phyloP scores from a whole-genome alignment of 2,113 vertebrate species.

The Salvelinus namaycush region DNA sequence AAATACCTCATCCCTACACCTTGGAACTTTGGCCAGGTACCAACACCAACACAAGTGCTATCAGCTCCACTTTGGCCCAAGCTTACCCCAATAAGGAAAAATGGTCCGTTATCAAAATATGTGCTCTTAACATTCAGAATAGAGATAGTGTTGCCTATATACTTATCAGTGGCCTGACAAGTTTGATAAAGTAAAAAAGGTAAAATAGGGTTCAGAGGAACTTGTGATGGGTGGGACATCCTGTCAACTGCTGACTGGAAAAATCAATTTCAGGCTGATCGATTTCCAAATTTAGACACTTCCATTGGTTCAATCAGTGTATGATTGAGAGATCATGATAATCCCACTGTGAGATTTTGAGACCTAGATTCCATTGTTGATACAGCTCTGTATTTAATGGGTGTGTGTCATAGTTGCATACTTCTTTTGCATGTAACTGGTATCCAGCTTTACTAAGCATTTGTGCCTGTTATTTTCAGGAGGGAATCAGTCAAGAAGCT shows the following conservation, averaged over 20 bases:
- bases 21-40: constrained; percentile 95
- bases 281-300: no score
- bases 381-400: not conserved
- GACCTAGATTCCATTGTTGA: not conserved
- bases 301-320: not conserved
- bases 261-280: no score
- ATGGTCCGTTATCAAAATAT: no score
- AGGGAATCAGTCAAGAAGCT: not conserved
- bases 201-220: no score
- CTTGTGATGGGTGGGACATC: no score
- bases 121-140: no score
- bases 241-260: no score
- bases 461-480: constrained; percentile 1
- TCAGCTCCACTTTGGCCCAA: not conserved
- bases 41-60: constrained; percentile 48
- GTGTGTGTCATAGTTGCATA: not conserved
- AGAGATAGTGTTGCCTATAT: no score
- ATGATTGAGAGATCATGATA: not conserved
- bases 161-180: no score
- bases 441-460: not conserved
- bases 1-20: constrained; percentile 68
- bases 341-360: not conserved
- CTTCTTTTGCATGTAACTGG: not conserved
- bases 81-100: constrained; percentile 14
- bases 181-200: no score